Conservation (phyloP, 2,888 invertebrate species). For the Pomacea canaliculata region DNA sequence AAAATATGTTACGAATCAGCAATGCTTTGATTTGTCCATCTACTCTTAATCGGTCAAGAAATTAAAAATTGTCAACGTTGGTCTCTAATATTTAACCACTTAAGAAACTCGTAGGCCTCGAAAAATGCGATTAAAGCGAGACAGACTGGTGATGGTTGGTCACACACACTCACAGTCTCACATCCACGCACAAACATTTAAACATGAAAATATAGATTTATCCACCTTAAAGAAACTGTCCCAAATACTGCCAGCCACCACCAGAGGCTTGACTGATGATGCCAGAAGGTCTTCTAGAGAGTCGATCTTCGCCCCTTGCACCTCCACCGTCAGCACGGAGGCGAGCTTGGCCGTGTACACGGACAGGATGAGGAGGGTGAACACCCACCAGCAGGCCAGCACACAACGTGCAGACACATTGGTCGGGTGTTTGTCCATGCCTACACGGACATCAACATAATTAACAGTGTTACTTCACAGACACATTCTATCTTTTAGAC, state of each 20-base stretch:
- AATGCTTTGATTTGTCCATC: too few species aligned
- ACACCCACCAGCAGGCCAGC: conserved; percentile 47
- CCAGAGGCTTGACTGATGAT: conserved; percentile 37
- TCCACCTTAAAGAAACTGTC: conserved; percentile 38
- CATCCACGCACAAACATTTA: too few species aligned
- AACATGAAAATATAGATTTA: neutral
- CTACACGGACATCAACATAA: conserved; percentile 15
- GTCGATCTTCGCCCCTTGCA: conserved; percentile 39
- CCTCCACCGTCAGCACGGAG: conserved; percentile 44
- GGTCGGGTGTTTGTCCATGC: conserved; percentile 32
- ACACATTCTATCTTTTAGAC: too few species aligned
- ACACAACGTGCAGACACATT: conserved; percentile 38
- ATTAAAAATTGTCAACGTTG: too few species aligned
- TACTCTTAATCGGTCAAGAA: too few species aligned
- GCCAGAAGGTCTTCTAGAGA: conserved; percentile 39
- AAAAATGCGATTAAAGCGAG: too few species aligned
- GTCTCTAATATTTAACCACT: too few species aligned
- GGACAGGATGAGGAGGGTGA: conserved; percentile 42
- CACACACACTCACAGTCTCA: too few species aligned
- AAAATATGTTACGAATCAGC: too few species aligned
- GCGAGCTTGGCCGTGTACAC: conserved; percentile 47
- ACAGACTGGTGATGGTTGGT: too few species aligned
- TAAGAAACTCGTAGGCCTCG: too few species aligned
- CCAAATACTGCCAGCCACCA: conserved; percentile 36
- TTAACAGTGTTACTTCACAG: neutral